Conservation (phyloP, 1,140 invertebrate species). For the Caenorhabditis tropicalis region DNA sequence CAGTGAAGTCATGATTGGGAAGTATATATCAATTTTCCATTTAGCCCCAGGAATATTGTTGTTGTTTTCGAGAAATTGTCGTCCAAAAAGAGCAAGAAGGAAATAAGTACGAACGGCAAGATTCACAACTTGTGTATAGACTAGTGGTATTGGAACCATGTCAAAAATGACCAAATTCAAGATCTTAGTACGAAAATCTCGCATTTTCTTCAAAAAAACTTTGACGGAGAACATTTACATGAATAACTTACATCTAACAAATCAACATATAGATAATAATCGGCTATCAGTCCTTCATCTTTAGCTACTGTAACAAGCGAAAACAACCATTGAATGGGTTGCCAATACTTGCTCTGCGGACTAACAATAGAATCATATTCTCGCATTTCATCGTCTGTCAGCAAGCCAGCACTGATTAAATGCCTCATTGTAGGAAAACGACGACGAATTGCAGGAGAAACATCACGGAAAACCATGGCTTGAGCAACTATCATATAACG, state of each 20-base stretch:
- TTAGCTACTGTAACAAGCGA: constrained; percentile 60
- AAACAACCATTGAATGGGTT: constrained; percentile 67
- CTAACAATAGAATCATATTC: constrained; percentile 64
- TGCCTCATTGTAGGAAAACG: constrained; percentile 69
- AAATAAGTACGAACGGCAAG: constrained; percentile 63
- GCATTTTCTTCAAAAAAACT: constrained; percentile 45
- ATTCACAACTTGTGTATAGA: constrained; percentile 45
- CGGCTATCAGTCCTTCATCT: constrained; percentile 61
- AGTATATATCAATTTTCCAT: constrained; percentile 60
- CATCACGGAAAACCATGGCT: constrained; percentile 66
- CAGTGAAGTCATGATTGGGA: constrained; percentile 63
- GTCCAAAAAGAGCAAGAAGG: constrained; percentile 62
- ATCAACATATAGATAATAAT: constrained; percentile 54
- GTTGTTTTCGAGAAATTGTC: constrained; percentile 60
- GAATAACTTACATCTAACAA: not conserved
- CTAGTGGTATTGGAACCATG: constrained; percentile 3
- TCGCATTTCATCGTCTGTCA: constrained; percentile 65
- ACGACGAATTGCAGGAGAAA: constrained; percentile 63
- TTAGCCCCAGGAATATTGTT: not conserved
- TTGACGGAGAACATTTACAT: not conserved
- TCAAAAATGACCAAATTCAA: constrained; percentile 15
- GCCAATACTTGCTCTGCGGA: constrained; percentile 67
- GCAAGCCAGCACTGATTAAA: constrained; percentile 64
- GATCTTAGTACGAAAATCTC: constrained; percentile 63
- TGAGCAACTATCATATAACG: constrained; percentile 46